phyloP scores from a whole-genome alignment of 2,888 invertebrate species.

The Apodemia zela region DNA sequence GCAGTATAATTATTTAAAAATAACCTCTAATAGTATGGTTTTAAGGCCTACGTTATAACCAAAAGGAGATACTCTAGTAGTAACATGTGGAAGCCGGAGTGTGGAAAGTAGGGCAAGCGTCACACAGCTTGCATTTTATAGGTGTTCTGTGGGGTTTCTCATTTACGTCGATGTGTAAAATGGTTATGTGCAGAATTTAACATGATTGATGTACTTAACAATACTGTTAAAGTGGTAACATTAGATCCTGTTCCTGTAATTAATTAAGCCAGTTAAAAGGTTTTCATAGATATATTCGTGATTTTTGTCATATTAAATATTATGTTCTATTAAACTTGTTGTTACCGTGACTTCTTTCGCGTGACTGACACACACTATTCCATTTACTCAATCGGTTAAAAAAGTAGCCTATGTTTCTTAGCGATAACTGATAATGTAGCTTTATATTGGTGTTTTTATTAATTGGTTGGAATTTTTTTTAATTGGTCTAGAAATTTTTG shows the following conservation, averaged over 20 bases:
- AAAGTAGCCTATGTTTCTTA: too few species aligned
- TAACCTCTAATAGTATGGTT: constrained; percentile 46
- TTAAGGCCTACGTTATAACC: constrained; percentile 36
- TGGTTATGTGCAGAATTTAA: constrained; percentile 31
- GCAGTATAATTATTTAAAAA: constrained; percentile 35
- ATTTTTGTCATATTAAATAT: too few species aligned
- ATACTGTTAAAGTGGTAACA: background rate
- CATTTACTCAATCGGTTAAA: too few species aligned
- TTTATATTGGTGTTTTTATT: too few species aligned
- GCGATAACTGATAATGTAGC: too few species aligned
- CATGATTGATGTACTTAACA: constrained; percentile 17
- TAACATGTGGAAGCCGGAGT: constrained; percentile 63
- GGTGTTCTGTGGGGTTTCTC: constrained; percentile 61
- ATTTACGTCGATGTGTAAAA: constrained; percentile 48
- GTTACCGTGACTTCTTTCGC: too few species aligned
- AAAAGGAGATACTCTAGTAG: constrained; percentile 39
- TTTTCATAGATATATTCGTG: too few species aligned
- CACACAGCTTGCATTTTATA: constrained; percentile 74
- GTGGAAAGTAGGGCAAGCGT: constrained; percentile 74
- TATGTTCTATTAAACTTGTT: too few species aligned
- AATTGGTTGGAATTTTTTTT: too few species aligned
- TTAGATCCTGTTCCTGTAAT: background rate
- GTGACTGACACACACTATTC: too few species aligned
- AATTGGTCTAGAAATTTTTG: too few species aligned
- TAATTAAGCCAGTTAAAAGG: too few species aligned